Conservation (phyloP, 1,140 invertebrate species). For the Branchinecta lynchi region DNA sequence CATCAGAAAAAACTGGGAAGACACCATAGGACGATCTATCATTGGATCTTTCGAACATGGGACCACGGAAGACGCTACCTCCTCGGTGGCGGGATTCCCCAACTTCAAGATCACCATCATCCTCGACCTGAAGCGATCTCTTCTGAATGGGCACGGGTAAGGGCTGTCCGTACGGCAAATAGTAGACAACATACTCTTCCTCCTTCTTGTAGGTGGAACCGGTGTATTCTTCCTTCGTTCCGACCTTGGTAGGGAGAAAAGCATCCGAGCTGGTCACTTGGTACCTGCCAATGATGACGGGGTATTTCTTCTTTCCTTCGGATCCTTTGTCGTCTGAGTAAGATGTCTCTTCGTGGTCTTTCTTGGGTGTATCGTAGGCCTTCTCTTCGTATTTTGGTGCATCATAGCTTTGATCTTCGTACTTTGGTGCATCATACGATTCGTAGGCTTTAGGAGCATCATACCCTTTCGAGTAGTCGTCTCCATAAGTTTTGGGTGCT, state of each 20-base stretch:
- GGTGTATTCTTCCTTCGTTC: slow-evolving; percentile 7
- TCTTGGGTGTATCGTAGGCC: slow-evolving; percentile 7
- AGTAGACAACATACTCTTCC: slow-evolving; percentile 21
- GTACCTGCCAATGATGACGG: slow-evolving; percentile 21
- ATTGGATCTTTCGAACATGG: not conserved
- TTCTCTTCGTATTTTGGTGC: slow-evolving; percentile 9
- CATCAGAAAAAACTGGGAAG: no score
- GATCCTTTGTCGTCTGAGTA: not conserved
- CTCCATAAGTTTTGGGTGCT: no score
- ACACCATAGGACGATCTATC: not conserved
- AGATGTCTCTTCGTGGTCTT: slow-evolving; percentile 2
- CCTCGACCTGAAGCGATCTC: not conserved
- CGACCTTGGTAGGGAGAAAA: slow-evolving; percentile 19
- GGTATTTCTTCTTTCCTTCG: slow-evolving; percentile 16
- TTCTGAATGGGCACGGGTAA: slow-evolving; percentile 18
- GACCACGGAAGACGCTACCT: not conserved
- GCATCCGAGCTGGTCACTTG: slow-evolving; percentile 20
- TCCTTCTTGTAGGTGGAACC: slow-evolving; percentile 10
- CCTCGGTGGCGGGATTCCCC: not conserved
- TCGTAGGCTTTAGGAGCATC: slow-evolving; percentile 10
- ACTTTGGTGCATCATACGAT: slow-evolving; percentile 9
- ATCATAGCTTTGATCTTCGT: not conserved
- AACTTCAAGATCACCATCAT: not conserved
- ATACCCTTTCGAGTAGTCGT: not conserved
- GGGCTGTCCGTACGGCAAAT: slow-evolving; percentile 21